These are phyloP conservation scores for Myotis pilosus DNA, from an alignment of 2,797 vertebrate species.

Conservation along the genomic window DNA sequence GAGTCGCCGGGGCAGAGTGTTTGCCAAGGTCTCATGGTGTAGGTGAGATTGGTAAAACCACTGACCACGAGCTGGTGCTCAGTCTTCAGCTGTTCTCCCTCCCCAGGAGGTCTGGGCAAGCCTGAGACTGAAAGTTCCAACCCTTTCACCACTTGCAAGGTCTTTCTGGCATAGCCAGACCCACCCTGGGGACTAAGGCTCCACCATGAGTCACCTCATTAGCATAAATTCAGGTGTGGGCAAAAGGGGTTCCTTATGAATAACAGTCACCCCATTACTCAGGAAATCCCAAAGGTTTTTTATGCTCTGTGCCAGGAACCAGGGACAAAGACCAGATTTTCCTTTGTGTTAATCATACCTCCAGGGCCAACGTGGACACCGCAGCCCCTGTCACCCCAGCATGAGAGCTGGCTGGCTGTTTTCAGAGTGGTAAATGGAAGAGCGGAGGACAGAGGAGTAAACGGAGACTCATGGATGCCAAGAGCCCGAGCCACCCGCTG, in stretches of 20 bases:
- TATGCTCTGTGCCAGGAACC: background rate
- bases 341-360: no score
- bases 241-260: background rate
- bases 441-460: background rate
- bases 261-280: background rate
- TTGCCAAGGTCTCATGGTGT: background rate
- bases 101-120: background rate
- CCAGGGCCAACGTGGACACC: background rate
- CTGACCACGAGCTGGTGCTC: background rate
- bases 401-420: background rate
- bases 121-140: background rate
- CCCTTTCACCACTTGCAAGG: background rate
- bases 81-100: background rate
- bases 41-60: background rate
- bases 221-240: background rate
- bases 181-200: background rate
- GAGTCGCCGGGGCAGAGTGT: background rate
- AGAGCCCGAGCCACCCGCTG: no score
- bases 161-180: background rate
- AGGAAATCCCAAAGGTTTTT: background rate
- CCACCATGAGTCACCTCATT: background rate
- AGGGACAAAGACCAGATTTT: background rate
- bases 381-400: no score
- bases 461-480: background rate
- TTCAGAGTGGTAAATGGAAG: background rate